Conservation (phyloP, 2,113 vertebrate species). For the Psilopogon haemacephalus region DNA sequence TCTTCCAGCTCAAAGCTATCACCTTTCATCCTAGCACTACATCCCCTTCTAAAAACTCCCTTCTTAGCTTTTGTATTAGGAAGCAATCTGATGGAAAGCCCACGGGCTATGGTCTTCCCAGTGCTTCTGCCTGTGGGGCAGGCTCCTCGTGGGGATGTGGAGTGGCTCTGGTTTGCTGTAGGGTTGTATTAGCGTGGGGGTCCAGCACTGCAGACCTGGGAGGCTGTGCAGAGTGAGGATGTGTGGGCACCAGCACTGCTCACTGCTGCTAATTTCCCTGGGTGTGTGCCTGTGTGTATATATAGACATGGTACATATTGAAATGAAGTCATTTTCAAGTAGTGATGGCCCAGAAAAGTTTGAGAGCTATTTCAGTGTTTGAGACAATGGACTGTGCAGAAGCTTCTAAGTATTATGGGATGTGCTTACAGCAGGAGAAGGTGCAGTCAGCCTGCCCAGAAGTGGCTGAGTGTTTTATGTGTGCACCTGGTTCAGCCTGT, state of each 20-base stretch:
- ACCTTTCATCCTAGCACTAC: too few species aligned
- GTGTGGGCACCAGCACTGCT: conserved; percentile 10
- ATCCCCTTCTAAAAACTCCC: too few species aligned
- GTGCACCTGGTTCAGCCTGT: background rate
- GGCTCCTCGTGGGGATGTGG: accelerated
- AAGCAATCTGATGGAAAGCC: background rate
- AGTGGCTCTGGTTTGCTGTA: background rate
- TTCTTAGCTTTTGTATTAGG: background rate
- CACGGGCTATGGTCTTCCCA: background rate
- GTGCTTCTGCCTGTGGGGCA: background rate
- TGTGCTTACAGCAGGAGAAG: background rate
- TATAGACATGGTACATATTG: conserved; percentile 10
- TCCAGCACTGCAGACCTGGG: background rate
- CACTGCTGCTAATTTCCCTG: background rate
- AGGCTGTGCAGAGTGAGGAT: background rate
- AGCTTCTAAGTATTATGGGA: background rate
- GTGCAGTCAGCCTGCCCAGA: background rate
- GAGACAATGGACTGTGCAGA: conserved; percentile 2
- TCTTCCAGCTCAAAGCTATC: too few species aligned
- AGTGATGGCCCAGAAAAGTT: conserved; percentile 60
- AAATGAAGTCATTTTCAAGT: conserved; percentile 26
- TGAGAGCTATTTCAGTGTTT: background rate
- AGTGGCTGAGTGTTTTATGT: background rate
- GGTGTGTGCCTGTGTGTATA: background rate
- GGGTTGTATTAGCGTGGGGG: background rate